Conservation (phyloP, 2,888 invertebrate species). For the Ochropleura plecta region DNA sequence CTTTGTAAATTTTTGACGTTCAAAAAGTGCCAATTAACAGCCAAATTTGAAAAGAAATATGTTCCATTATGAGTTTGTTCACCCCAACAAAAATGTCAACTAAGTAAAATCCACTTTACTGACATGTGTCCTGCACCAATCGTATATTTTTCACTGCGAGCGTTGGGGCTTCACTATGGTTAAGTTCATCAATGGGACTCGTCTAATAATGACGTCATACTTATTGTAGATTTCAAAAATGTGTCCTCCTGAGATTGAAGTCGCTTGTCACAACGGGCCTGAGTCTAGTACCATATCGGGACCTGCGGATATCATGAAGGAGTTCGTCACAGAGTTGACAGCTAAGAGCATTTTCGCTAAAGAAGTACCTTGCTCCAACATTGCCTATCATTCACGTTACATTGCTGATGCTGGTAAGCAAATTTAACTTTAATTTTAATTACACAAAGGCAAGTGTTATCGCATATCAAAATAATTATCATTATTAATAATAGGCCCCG, state of each 20-base stretch:
- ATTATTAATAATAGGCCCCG: conserved; percentile 70
- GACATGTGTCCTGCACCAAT: too few relatives aligned
- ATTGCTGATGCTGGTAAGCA: conserved; percentile 91
- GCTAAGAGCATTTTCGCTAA: conserved; percentile 80
- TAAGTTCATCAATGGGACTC: too few relatives aligned
- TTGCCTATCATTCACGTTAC: conserved; percentile 97
- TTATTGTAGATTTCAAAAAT: conserved; percentile 72
- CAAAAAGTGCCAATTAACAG: too few relatives aligned
- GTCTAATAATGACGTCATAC: neutral
- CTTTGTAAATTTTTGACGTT: too few relatives aligned
- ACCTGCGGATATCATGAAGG: conserved; percentile 91
- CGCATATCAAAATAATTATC: neutral
- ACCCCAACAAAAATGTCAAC: too few relatives aligned
- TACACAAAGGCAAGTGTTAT: neutral
- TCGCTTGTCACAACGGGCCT: conserved; percentile 95
- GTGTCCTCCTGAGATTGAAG: conserved; percentile 92
- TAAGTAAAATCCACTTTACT: too few relatives aligned
- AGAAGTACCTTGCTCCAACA: conserved; percentile 93
- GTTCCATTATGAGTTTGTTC: too few relatives aligned
- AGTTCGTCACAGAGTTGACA: conserved; percentile 89
- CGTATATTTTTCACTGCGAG: too few relatives aligned
- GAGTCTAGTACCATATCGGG: conserved; percentile 95
- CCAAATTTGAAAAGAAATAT: too few relatives aligned
- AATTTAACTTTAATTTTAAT: conserved; percentile 67
- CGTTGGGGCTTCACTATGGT: too few relatives aligned